Evolutionary conservation across 2,888 invertebrate species (phyloP), one percentile per base, ranked within the genome.

Genomic region (Caenorhabditis wallacei): DNA sequence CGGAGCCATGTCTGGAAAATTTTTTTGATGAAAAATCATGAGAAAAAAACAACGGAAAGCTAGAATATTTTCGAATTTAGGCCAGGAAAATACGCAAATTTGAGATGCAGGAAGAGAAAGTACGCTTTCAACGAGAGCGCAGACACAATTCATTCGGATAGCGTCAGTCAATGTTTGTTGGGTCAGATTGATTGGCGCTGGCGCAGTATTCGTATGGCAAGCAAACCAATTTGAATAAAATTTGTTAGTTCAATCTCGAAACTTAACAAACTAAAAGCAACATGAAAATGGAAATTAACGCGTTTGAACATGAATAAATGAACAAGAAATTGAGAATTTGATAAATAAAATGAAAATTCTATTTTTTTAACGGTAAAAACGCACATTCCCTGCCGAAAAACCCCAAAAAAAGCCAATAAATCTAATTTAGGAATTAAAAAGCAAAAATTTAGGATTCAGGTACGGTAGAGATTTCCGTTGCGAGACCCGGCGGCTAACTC

Each of bases 1-100:
- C 56, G 88, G 85, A 72, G 88, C 86, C 88, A 88, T 88, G 83
- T 80, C 82, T 75, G 63, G n/a, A 78, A 46, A 75, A 54, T 57
- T 10, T 18, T 18, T 37, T 22, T 16, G 18, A n/a, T 16, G 16
- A 43, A 30, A 40, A 54, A 63, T 37, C 66, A 11, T 5, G 1
- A 16, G 30, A 30, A 1, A 37, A 18, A 43, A 57, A 40, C 40
- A 46, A 40, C 1, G 48, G 37, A 48, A 57, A 68, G 16, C n/a
- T 11, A 40, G 30, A 13, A 48, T 2, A 18, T 18, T 2, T n/a
- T 18, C n/a, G 18, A 71, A 61, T 78, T 78, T 74, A 64, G 64
- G 74, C 57, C 63, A 56, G 20, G n/a, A 54, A 66, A 54, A 68
- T 68, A 56, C 57, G 68, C 59, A 74, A 56, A 64, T 63, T 72